Evolutionary conservation across 2,888 invertebrate genomes (phyloP).

Genomic region (Ellobium chinense): DNA sequence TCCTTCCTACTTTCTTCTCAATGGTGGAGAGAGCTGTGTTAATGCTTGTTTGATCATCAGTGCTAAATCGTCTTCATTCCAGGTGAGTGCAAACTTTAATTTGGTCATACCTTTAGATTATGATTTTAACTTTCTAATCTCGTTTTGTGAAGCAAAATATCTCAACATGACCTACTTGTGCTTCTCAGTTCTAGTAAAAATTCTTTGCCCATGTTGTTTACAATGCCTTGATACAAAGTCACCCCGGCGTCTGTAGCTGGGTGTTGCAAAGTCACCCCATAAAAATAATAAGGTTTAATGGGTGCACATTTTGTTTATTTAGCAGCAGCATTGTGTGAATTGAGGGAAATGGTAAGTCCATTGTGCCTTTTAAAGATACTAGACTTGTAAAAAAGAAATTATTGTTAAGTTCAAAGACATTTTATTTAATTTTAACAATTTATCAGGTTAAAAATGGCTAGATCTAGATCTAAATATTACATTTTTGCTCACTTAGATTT

Average conservation of each 20-base stretch:
- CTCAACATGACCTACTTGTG: too few relatives aligned
- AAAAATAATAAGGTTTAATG: not conserved
- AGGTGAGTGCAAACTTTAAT: conserved; percentile 3
- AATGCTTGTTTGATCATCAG: not conserved
- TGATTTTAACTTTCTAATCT: too few relatives aligned
- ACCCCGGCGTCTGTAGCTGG: conserved; percentile 7
- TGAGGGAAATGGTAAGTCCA: not conserved
- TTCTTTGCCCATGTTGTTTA: not conserved
- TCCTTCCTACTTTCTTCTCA: not conserved
- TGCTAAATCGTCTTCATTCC: not conserved
- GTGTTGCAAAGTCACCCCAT: not conserved
- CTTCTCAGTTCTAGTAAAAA: too few relatives aligned
- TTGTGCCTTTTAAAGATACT: too few relatives aligned
- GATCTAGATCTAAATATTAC: not conserved
- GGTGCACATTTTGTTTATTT: not conserved
- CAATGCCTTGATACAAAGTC: not conserved
- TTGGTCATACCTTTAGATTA: not conserved
- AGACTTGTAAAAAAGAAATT: too few relatives aligned
- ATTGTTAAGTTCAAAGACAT: too few relatives aligned
- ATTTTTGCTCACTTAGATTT: not conserved
- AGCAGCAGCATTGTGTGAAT: not conserved
- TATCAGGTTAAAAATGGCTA: not conserved
- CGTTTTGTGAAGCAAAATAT: too few relatives aligned
- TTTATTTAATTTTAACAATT: not conserved
- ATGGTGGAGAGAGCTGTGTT: not conserved